Evolutionary conservation across 2,797 vertebrate species (phyloP), one percentile per base, ranked within the genome.

Genomic region (Amazona finschi): DNA sequence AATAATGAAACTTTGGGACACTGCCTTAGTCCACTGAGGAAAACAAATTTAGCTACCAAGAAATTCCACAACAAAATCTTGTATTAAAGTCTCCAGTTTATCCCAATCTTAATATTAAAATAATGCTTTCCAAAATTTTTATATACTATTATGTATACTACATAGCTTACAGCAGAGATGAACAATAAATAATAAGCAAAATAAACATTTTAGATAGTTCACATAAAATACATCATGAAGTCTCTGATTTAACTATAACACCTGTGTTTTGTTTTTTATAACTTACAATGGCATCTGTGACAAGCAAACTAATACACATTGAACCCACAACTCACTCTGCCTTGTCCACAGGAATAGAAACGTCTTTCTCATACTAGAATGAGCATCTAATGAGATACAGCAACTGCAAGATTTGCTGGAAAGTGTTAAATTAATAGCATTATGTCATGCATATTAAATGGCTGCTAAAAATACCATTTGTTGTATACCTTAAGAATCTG

Each of bases 401-500:
- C 14, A 75, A 88, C 39, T 31, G 16, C 18, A 55, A 47, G 61
- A 71, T 46, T 43, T 77, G 3, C 30, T 71, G 12, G 8, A n/a
- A 93, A 93, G 25, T 3, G 1, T 44, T 71, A 77, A 90, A 75
- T 5, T 46, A 81, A 39, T 9, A 4, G 9, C 15, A 83, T 60
- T 50, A 25, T 12, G 8, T 30, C 27, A 39, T 28, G 15, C 25
- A 61, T 70, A 85, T 21, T 77, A 53, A 67, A 58, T 43, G 6
- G 73, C 43, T 43, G 20, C 28, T 80, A 69, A 76, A 90, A 87
- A 71, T 61, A 80, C 6, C 12, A 39, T 52, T 66, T 87, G 31
- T 49, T 31, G 74, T 97, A 96, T 98, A 99, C 99, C 98, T 99
- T 99, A 83, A 99, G 97, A 97, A 99, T 99, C 93, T 99, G 99